phyloP scores from a whole-genome alignment of 2,797 vertebrate genomes.

The Sciurus vulgaris region DNA sequence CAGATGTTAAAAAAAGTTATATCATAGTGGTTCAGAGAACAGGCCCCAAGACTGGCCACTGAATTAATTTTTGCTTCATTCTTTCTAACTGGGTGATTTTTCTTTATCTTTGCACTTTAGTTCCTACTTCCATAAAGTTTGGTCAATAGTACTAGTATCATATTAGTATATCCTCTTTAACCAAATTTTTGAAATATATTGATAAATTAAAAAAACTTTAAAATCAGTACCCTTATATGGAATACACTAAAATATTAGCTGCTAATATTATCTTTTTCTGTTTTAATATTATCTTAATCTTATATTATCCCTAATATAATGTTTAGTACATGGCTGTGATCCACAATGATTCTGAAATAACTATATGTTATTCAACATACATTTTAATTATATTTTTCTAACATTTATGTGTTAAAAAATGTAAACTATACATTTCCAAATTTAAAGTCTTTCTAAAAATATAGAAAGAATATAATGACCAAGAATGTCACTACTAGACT shows the following conservation, averaged over 20 bases:
- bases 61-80: background rate
- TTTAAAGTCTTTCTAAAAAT: background rate
- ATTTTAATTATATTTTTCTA: too few species aligned
- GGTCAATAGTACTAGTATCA: background rate
- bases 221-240: background rate
- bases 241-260: background rate
- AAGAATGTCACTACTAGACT: background rate
- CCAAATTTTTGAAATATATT: conserved; percentile 9
- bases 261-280: background rate
- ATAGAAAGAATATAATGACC: background rate
- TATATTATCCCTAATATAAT: background rate
- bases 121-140: background rate
- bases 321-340: background rate
- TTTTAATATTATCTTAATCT: conserved; percentile 1
- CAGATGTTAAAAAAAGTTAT: background rate
- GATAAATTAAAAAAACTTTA: background rate
- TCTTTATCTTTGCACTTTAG: background rate
- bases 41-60: background rate
- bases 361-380: background rate
- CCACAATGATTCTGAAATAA: background rate
- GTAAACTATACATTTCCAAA: background rate
- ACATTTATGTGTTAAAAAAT: background rate
- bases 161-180: background rate
- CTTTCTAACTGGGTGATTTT: background rate
- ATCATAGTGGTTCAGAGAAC: background rate